phyloP scores from a whole-genome alignment of 1,140 invertebrate species.

The Ooceraea biroi region DNA sequence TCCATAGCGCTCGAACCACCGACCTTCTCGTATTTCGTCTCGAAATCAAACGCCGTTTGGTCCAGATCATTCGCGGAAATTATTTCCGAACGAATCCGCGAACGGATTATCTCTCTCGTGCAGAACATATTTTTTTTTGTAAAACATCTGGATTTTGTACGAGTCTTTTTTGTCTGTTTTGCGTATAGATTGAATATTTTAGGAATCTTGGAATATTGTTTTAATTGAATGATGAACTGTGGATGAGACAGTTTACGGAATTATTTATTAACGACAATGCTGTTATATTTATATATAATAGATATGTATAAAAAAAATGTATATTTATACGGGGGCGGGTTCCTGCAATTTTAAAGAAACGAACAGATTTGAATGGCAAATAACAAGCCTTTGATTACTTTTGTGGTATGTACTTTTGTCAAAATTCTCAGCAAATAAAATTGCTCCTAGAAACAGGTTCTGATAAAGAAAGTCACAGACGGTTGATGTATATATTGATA shows the following conservation, averaged over 20 bases:
- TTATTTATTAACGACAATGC: background rate
- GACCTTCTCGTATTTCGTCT: constrained; percentile 64
- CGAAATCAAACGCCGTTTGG: constrained; percentile 67
- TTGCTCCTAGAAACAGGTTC: too few species aligned
- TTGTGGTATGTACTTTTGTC: too few species aligned
- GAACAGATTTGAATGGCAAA: too few species aligned
- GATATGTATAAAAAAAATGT: background rate
- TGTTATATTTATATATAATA: background rate
- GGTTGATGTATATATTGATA: too few species aligned
- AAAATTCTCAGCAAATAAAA: too few species aligned
- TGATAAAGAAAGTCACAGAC: too few species aligned
- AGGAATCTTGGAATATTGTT: background rate
- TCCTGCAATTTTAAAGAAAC: too few species aligned
- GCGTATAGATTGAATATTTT: background rate
- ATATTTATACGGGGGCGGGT: too few species aligned
- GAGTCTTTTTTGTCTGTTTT: background rate
- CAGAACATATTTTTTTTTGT: too few species aligned
- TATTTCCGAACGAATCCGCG: constrained; percentile 11
- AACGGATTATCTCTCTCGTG: background rate
- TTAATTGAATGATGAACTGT: background rate
- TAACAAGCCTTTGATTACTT: too few species aligned
- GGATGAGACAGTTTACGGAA: background rate
- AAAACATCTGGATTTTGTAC: constrained; percentile 21
- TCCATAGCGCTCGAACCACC: constrained; percentile 74
- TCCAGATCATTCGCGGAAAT: constrained; percentile 30